Evolutionary conservation across 2,113 vertebrate species (phyloP).

Genomic region (Atrichornis clamosus): DNA sequence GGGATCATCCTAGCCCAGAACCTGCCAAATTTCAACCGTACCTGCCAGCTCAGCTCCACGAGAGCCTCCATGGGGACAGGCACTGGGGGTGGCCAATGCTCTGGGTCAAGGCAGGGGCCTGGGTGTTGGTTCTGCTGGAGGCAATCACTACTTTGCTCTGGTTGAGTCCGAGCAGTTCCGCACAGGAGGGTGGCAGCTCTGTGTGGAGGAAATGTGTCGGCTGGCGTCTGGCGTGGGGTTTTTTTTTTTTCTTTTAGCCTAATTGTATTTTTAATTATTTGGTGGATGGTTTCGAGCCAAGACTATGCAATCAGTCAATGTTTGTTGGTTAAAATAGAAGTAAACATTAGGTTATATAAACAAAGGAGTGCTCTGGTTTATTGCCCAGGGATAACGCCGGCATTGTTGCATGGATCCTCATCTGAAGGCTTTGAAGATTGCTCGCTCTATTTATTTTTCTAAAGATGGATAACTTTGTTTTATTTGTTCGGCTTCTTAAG

Average conservation of each 20-base stretch:
- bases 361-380: slow-evolving; percentile 28
- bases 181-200: neutral
- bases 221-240: fast-evolving
- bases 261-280: slow-evolving; percentile 28
- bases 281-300: neutral
- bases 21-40: neutral
- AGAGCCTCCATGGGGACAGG: neutral
- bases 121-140: neutral
- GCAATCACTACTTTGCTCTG: neutral
- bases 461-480: slow-evolving; percentile 5
- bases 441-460: slow-evolving; percentile 39
- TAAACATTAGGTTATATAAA: slow-evolving; percentile 34
- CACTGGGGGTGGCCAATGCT: fast-evolving
- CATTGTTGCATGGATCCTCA: neutral
- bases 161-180: fast-evolving
- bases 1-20: neutral
- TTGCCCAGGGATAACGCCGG: neutral
- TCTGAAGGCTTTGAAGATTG: slow-evolving; percentile 28
- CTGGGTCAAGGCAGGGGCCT: fast-evolving
- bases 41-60: fast-evolving
- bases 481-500: neutral
- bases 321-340: slow-evolving; percentile 50
- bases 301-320: neutral
- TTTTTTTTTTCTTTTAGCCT: neutral
- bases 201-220: neutral